Percentiles rank a stretch among this genome's conserved stretches.
Conservation (phyloP, 2,113 vertebrate species). For the Sinosuthora webbiana region DNA sequence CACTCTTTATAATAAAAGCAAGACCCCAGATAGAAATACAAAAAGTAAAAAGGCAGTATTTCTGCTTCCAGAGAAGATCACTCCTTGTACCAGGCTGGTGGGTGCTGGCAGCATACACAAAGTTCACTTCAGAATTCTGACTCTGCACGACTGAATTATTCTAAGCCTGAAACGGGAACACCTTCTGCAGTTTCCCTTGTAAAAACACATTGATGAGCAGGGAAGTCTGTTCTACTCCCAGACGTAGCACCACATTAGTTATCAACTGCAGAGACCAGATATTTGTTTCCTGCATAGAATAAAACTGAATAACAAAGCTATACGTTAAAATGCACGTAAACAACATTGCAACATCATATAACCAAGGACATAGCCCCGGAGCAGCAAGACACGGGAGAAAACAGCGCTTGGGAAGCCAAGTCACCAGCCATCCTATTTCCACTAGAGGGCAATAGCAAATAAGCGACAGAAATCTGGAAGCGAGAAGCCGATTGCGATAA, state of each 20-base stretch:
- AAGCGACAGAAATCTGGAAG: background rate
- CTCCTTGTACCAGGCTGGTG: background rate
- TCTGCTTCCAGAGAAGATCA: background rate
- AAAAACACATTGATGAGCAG: background rate
- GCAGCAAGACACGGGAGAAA: accelerated
- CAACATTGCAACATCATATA: background rate
- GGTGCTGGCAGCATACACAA: background rate
- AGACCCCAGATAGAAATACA: background rate
- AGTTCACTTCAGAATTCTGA: background rate
- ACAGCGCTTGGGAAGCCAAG: background rate
- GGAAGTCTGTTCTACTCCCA: background rate
- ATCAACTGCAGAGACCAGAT: background rate
- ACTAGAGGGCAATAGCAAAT: constrained; percentile 55
- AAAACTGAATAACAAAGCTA: background rate
- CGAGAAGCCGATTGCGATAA: background rate
- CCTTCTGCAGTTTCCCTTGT: background rate
- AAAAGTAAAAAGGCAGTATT: background rate
- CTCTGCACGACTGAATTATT: background rate
- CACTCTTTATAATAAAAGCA: background rate
- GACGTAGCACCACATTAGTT: background rate
- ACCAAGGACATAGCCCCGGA: background rate
- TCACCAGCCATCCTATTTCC: background rate
- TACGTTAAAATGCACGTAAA: background rate
- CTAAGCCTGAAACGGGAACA: background rate
- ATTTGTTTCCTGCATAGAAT: background rate